Evolutionary conservation across 2,888 invertebrate genomes (phyloP).

Genomic region (Oscheius sp.): DNA sequence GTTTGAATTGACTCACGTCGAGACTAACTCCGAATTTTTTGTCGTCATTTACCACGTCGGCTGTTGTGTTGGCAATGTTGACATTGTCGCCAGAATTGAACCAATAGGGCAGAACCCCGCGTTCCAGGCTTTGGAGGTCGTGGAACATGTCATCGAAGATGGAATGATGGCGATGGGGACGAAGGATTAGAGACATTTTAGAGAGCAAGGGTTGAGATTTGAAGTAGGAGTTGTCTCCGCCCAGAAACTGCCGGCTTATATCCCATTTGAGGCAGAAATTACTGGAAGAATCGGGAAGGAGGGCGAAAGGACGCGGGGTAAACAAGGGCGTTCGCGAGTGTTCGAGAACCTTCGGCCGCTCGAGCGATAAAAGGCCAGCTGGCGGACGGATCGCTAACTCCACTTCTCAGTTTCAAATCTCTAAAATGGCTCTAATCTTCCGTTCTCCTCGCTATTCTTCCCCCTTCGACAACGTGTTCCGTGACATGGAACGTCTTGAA

Average conservation of each 20-base stretch:
- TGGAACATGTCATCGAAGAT: constrained; percentile 1
- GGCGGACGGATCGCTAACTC: not conserved
- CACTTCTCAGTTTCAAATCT: too few relatives aligned
- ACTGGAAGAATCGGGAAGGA: too few relatives aligned
- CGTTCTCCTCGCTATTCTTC: constrained; percentile 3
- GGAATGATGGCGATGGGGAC: not conserved
- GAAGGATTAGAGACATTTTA: constrained; percentile 15
- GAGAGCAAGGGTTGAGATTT: not conserved
- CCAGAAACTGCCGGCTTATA: too few relatives aligned
- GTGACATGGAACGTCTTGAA: not conserved
- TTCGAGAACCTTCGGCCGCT: constrained; percentile 10
- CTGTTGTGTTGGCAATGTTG: not conserved
- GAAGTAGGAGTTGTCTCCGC: too few relatives aligned
- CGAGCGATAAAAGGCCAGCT: constrained; percentile 17
- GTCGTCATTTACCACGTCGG: constrained; percentile 41
- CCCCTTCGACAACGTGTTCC: not conserved
- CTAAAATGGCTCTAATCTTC: constrained; percentile 11
- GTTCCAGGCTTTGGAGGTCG: constrained; percentile 9
- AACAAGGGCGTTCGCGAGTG: constrained; percentile 2
- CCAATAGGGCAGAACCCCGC: constrained; percentile 15
- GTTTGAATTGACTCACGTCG: constrained; percentile 48
- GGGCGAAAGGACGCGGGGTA: not conserved
- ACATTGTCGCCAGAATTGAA: constrained; percentile 26
- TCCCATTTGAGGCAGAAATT: too few relatives aligned
- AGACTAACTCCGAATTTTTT: constrained; percentile 45